Base-by-base conservation (phyloP, 2,113 vertebrate species). In the Solea senegalensis region DNA sequence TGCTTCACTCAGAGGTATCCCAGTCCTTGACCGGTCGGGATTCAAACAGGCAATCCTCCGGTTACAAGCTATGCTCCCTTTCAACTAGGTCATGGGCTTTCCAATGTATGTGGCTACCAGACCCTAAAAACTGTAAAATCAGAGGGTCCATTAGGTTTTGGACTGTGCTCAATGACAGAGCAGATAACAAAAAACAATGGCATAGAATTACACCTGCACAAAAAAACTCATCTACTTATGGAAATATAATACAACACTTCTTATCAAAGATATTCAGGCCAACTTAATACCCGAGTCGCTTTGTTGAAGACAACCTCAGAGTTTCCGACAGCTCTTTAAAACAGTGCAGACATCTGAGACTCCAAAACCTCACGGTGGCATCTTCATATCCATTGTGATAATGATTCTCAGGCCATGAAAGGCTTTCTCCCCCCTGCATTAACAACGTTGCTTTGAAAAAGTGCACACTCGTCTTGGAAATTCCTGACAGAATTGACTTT, bases 401-500 rank as follows among this genome's bases (percentile, higher is more conserved):
- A 53, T 55, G 65, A 74, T 68, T 76, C 16, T 60, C 59, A 39
- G n/a, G 53, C 66, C 57, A 55, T 68, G 72, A 86, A 81, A 85
- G 70, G 57, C 11, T 66, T 69, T 80, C 80, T 75, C 27, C 59
- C 54, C 59, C 54, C 50, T 40, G 65, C 50, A 49, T 81, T 70
- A 71, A 72, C 57, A 87, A 79, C 82, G 74, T 65, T 56, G 75
- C 84, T 82, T 78, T 81, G 68, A 26, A 87, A 80, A 78, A 65
- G 82, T 28, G 57, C 67, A 81, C 76, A 53, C 69, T 58, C 81
- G 56, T 71, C 76, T 81, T 43, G 76, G 80, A 81, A 83, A 90
- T 87, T 88, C 89, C 81, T 84, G 82, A 89, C 86, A 85, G 86
- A 90, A 85, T 57, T 71, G 79, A 88, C 77, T 74, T 69, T 61